Conservation (phyloP, 2,888 invertebrate genomes). For the Epinotia nisella region DNA sequence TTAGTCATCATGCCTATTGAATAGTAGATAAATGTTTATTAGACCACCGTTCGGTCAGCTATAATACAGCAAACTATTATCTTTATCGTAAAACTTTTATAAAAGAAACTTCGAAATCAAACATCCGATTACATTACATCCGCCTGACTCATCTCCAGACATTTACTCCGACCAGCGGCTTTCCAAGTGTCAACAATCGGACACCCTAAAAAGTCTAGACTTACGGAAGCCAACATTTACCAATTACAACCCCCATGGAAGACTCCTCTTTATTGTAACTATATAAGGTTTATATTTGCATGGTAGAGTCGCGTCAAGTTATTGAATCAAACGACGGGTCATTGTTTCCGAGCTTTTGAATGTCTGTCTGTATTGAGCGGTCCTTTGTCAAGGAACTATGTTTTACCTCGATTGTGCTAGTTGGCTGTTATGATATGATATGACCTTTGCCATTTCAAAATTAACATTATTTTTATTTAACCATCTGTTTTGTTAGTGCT, state of each 20-base stretch:
- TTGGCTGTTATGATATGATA: constrained; percentile 7
- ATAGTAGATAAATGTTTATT: too few relatives aligned
- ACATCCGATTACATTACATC: neutral
- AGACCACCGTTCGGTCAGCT: too few relatives aligned
- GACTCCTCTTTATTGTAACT: neutral
- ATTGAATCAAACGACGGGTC: constrained; percentile 37
- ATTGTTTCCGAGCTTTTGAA: constrained; percentile 43
- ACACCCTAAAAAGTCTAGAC: constrained; percentile 36
- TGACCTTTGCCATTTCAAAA: neutral
- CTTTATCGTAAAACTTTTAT: too few relatives aligned
- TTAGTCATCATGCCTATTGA: too few relatives aligned
- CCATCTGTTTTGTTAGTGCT: too few relatives aligned
- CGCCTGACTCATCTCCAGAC: constrained; percentile 15
- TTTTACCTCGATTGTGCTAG: constrained; percentile 25
- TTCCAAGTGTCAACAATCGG: constrained; percentile 32
- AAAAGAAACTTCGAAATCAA: neutral
- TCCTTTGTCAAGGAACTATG: constrained; percentile 18
- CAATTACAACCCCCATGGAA: neutral
- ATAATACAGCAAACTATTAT: too few relatives aligned
- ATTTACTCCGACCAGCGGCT: constrained; percentile 12
- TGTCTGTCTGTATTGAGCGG: constrained; percentile 37
- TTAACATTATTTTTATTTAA: neutral
- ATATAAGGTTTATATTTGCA: neutral
- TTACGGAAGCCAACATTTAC: constrained; percentile 25
- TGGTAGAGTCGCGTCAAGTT: constrained; percentile 20